Percentiles rank a stretch among this genome's conserved stretches.
Conservation (phyloP, 2,888 invertebrate species). For the Acleris cristana region DNA sequence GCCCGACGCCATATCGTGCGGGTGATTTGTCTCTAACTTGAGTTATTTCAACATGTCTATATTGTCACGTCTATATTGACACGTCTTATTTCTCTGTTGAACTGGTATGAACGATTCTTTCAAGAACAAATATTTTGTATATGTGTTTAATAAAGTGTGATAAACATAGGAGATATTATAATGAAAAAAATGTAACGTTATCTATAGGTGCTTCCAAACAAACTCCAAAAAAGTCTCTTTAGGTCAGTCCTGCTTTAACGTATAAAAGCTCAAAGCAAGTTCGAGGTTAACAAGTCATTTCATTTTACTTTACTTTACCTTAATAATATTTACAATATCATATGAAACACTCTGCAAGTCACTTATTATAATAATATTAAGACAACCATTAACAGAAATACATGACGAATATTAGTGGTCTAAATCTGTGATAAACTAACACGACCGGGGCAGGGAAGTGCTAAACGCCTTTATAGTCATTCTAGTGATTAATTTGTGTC, state of each 20-base stretch:
- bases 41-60: conserved; percentile 35
- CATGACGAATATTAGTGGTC: not conserved
- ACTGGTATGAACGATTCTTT: not conserved
- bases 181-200: no score
- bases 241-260: no score
- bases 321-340: no score
- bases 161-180: no score
- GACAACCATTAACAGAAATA: not conserved
- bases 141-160: not conserved
- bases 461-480: conserved; percentile 79
- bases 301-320: no score
- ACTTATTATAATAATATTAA: not conserved
- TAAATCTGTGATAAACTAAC: conserved; percentile 17
- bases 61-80: conserved; percentile 29
- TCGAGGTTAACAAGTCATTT: no score
- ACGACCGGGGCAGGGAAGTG: conserved; percentile 61
- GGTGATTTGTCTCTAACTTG: conserved; percentile 77
- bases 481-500: conserved; percentile 80
- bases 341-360: no score
- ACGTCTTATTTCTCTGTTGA: conserved; percentile 12
- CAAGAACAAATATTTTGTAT: no score
- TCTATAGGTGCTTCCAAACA: no score
- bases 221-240: no score
- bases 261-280: no score
- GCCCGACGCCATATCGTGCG: conserved; percentile 70